Evolutionary conservation across 2,888 invertebrate species (phyloP).

Genomic region (Drosophila testacea): DNA sequence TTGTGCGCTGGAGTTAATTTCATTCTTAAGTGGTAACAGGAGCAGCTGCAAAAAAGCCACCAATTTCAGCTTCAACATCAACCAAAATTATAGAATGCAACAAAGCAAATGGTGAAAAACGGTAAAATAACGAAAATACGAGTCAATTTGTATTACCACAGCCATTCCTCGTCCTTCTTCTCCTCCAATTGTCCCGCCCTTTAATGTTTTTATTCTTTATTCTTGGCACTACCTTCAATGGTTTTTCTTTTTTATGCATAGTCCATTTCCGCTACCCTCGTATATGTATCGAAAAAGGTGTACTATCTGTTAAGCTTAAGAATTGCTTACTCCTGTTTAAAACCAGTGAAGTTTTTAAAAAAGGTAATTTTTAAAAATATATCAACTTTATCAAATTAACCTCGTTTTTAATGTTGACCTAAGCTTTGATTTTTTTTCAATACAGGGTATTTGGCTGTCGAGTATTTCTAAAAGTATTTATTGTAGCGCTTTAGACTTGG

Average conservation of each 20-base stretch:
- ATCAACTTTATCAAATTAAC: no score
- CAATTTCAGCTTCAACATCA: constrained; percentile 45
- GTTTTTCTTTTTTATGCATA: constrained; percentile 46
- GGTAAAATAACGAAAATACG: constrained; percentile 51
- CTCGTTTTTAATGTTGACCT: no score
- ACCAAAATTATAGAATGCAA: constrained; percentile 64
- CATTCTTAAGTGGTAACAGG: constrained; percentile 64
- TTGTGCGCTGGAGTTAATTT: constrained; percentile 72
- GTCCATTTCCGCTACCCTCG: constrained; percentile 34
- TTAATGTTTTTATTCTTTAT: constrained; percentile 31
- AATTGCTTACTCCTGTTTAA: no score
- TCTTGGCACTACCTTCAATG: constrained; percentile 60
- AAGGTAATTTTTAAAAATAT: no score
- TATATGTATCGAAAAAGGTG: background rate
- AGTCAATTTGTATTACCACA: constrained; percentile 72
- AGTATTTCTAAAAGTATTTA: constrained; percentile 14
- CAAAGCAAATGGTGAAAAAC: constrained; percentile 40
- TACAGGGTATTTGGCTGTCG: constrained; percentile 16
- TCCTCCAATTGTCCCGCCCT: constrained; percentile 22
- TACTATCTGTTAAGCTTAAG: background rate
- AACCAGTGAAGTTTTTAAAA: no score
- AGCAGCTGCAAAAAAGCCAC: constrained; percentile 27
- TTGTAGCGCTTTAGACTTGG: constrained; percentile 39
- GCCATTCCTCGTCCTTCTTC: constrained; percentile 15
- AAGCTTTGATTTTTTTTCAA: background rate